Evolutionary conservation across 2,888 invertebrate species (phyloP), one percentile per base, ranked within the genome.

Genomic region (Drosophila paramelanica): DNA sequence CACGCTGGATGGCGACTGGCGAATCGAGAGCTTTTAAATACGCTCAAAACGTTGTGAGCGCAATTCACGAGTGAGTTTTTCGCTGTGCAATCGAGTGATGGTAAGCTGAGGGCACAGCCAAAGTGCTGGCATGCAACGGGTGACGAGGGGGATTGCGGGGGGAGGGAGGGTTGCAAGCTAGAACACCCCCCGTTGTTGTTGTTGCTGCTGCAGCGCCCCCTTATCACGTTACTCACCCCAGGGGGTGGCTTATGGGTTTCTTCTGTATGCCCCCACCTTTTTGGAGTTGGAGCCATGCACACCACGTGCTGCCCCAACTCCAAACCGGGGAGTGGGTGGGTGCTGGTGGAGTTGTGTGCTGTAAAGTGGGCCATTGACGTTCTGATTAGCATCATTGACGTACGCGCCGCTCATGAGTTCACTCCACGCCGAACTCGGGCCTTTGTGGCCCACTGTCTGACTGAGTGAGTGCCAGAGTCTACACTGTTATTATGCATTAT

Each of bases 291-390:
- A 67, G 74, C 43, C 66, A 58, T 65, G 72, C 64, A 77, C 66
- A 81, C 82, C 88, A 87, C 86, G 88, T 87, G 88, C 85, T 75
- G 73, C 51, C 72, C 69, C 58, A 83, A 84, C 79, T 79, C 66
- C 67, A 31, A 27, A n/a, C 17, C 17, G 17, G 3, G 5, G 27
- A 5, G 23, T 17, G 17, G 31, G 38, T 5, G 10, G 25, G 25
- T 0, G 1, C 2, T 1, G 23, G 23, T 23, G 23, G 5, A 5
- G 20, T 13, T 31, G 31, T 3, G 53, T 27, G 25, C 20, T 43
- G 42, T 23, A 59, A 71, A 62, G 68, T 65, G 61, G 79, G 60
- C 50, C 67, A 73, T 61, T 80, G 79, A 67, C 67, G 71, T 64
- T 60, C 85, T 82, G 78, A 88, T 78, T 79, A 75, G 78, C 72